Evolutionary conservation across 2,113 vertebrate species (phyloP), one percentile per base, ranked within the genome.

Genomic region (Sphyrna mokarran): DNA sequence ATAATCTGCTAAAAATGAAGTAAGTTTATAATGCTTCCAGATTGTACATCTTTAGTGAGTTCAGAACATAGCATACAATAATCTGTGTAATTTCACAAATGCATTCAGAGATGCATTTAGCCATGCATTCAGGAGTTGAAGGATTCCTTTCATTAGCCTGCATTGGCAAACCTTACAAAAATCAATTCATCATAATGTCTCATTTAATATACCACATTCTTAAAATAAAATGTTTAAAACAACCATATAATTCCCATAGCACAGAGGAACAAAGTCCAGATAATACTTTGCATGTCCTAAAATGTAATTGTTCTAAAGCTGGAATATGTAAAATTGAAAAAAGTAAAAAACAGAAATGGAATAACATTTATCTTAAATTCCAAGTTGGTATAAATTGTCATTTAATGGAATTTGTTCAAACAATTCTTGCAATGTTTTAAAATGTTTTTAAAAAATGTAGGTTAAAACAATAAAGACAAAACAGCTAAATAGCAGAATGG

Each of bases 51-150:
- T 95, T 16, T 22, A 86, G 20, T 69, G 63, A 69, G 63, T 69
- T 94, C 22, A 54, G 43, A 76, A 95, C 40, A 95, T 95, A 76
- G 3, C 13, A 9, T 23, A 14, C 69, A 14, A 29, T 68, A 70
- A 33, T 76, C 23, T 48, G 61, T 72, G 22, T 95, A 33, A 72
- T 95, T 72, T 95, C 43, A 48, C 22, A 76, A 40, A 18, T 54
- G 13, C 40, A 72, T 95, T 72, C 94, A 95, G 8, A 72, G 40
- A 95, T 54, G 68, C 68, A 69, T 76, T 76, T 72, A 43, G 76
- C 40, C 68, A 54, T 95, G 68, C 69, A 95, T 70, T 95, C 68
- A 95, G 22, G 72, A 94, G 93, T 72, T 70, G 18, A 29, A 54
- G 40, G 43, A 54, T 72, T 72, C n/a, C 69, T 72, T 70, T 95